phyloP scores from a whole-genome alignment of 2,113 vertebrate species.

The Erinaceus europaeus region DNA sequence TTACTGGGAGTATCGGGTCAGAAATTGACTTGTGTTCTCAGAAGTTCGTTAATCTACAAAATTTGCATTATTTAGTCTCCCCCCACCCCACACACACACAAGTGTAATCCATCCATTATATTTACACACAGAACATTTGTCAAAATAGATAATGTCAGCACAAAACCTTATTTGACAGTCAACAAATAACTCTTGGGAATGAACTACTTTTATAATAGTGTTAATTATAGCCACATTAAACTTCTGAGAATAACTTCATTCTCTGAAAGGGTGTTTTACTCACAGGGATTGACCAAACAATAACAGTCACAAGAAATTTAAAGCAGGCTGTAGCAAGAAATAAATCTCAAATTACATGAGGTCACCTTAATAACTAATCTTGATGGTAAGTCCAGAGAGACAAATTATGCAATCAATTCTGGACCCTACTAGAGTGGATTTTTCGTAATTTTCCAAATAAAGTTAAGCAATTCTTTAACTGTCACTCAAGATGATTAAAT shows the following conservation, averaged over 20 bases:
- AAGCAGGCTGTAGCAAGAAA: not conserved
- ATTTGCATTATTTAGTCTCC: not conserved
- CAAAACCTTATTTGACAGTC: not conserved
- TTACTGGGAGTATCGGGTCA: not conserved
- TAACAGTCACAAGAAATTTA: not conserved
- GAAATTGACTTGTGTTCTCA: not conserved
- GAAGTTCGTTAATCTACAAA: not conserved
- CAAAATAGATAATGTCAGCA: slow-evolving; percentile 12
- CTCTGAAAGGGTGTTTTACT: not conserved
- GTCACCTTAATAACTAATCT: not conserved
- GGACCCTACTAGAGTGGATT: not conserved
- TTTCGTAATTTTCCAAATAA: slow-evolving; percentile 10
- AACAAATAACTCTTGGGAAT: slow-evolving; percentile 4
- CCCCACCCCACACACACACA: not conserved
- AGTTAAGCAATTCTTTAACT: slow-evolving; percentile 25
- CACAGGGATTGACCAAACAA: not conserved
- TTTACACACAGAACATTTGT: not conserved
- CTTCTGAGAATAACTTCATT: not conserved
- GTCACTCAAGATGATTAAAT: not conserved
- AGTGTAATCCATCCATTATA: not conserved
- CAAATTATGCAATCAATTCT: not conserved
- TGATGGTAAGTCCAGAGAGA: not conserved
- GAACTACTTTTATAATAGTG: not conserved
- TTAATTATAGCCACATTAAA: slow-evolving; percentile 13
- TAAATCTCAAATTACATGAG: not conserved